Conservation (phyloP, 2,888 invertebrate species). For the Norana najaformis region DNA sequence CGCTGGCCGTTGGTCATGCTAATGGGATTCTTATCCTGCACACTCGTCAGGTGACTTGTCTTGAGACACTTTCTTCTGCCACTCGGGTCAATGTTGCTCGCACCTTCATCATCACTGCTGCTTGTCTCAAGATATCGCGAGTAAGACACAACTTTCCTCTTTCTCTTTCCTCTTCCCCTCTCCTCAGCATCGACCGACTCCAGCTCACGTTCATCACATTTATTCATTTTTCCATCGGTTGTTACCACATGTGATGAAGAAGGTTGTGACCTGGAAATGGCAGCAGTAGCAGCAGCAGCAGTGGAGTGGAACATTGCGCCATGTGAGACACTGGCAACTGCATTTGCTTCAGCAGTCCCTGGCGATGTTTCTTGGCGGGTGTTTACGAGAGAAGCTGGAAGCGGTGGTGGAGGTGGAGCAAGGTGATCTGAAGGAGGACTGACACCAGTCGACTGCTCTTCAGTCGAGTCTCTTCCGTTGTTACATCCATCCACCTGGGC, state of each 20-base stretch:
- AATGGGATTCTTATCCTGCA: neutral
- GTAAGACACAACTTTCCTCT: conserved; percentile 17
- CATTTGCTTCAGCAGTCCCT: neutral
- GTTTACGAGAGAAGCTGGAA: neutral
- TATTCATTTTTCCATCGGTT: neutral
- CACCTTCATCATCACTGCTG: neutral
- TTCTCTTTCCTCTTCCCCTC: conserved; percentile 30
- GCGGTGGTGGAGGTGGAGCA: neutral
- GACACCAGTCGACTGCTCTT: neutral
- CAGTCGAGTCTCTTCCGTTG: neutral
- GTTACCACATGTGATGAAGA: neutral
- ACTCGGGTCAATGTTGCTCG: neutral
- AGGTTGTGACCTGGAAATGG: neutral
- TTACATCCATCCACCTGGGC: conserved; percentile 8
- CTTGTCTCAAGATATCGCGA: conserved; percentile 13
- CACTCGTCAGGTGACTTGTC: neutral
- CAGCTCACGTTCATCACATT: neutral
- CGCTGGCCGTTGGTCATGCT: neutral
- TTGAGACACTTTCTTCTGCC: neutral
- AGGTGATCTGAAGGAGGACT: neutral
- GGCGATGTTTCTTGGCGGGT: neutral
- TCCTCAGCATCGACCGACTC: neutral
- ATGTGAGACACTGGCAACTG: neutral
- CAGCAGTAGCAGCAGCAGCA: neutral
- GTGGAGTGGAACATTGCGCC: too few relatives aligned